Conservation (phyloP, 2,888 invertebrate genomes). For the Leptinotarsa haldemani region DNA sequence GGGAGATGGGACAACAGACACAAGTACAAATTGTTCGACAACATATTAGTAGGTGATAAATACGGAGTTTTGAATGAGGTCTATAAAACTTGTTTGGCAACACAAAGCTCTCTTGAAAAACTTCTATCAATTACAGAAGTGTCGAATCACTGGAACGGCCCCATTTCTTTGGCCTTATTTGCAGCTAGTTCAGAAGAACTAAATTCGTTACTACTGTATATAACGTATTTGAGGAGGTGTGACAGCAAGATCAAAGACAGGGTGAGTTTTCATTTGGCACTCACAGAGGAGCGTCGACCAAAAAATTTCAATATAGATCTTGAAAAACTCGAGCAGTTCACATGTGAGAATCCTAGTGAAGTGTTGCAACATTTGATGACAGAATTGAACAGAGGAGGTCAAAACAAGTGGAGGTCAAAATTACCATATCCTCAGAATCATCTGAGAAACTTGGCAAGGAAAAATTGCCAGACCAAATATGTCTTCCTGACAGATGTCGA, state of each 20-base stretch:
- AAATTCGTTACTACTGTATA: constrained; percentile 77
- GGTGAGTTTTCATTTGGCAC: constrained; percentile 80
- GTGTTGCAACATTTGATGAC: constrained; percentile 70
- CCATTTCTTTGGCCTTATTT: constrained; percentile 86
- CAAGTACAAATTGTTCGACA: constrained; percentile 79
- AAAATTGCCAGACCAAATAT: constrained; percentile 83
- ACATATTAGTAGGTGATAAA: constrained; percentile 73
- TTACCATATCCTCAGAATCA: constrained; percentile 92
- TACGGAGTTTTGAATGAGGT: constrained; percentile 72
- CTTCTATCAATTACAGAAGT: constrained; percentile 81
- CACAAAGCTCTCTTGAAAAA: constrained; percentile 87
- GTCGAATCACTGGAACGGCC: constrained; percentile 85
- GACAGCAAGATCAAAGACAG: constrained; percentile 78
- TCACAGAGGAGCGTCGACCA: constrained; percentile 71
- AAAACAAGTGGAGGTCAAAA: constrained; percentile 73
- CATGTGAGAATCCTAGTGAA: constrained; percentile 78
- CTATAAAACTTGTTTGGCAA: constrained; percentile 76
- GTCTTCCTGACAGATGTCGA: constrained; percentile 91
- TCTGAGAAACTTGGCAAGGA: constrained; percentile 85
- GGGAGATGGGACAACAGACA: constrained; percentile 82
- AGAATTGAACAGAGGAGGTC: constrained; percentile 45
- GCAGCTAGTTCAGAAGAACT: constrained; percentile 84
- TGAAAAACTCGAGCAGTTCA: constrained; percentile 63
- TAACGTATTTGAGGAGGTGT: constrained; percentile 81
- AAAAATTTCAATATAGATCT: constrained; percentile 57